Evolutionary conservation across 2,797 vertebrate genomes (phyloP).

Genomic region (Scarus forsteni): DNA sequence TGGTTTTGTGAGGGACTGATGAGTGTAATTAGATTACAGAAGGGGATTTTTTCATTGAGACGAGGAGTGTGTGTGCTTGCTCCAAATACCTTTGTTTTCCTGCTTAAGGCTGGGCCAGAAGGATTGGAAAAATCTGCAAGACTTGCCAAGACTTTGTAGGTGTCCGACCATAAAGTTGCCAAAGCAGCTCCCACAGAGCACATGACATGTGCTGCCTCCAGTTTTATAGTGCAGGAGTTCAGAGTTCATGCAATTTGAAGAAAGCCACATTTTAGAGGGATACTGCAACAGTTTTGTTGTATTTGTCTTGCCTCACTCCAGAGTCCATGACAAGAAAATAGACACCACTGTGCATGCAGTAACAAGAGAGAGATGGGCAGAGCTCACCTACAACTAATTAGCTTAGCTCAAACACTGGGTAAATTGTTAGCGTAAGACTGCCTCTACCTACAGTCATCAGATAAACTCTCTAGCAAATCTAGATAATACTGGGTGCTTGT

Average conservation of each 20-base stretch:
- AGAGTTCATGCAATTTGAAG: background rate
- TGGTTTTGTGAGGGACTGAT: constrained; percentile 64
- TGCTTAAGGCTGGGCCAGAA: background rate
- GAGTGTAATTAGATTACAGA: constrained; percentile 44
- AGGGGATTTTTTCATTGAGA: constrained; percentile 30
- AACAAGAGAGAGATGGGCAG: no score
- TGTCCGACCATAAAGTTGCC: background rate
- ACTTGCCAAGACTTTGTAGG: background rate
- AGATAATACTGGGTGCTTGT: no score
- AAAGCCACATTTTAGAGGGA: no score
- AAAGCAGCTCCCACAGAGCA: background rate
- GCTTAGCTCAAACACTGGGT: no score
- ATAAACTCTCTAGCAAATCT: no score
- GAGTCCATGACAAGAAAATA: no score
- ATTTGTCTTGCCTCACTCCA: no score
- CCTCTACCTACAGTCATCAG: no score
- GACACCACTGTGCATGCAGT: no score
- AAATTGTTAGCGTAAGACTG: no score
- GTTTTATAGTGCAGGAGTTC: background rate
- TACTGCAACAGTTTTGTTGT: no score
- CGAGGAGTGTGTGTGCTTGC: constrained; percentile 11
- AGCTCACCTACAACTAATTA: no score
- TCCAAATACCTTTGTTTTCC: constrained; percentile 19
- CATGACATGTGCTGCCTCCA: background rate
- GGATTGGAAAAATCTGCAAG: background rate